Evolutionary conservation across 64 coral and sea anemone species (phyloP), one percentile per base, ranked within the genome.

Genomic region (Orbicella faveolata): DNA sequence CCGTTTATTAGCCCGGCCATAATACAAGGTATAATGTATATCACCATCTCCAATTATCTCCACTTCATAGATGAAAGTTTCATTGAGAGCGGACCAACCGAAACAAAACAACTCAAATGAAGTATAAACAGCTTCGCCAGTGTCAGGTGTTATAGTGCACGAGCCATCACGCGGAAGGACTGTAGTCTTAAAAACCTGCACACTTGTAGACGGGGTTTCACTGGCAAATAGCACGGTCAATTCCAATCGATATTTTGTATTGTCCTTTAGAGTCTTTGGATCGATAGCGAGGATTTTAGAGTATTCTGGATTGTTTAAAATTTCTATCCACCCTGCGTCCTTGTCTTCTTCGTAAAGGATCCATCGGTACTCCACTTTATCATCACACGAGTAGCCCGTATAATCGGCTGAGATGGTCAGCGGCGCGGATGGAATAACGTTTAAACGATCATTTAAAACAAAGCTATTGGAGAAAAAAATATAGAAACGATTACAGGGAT

Each of bases 381-480:
- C 53, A 34, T 36, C 54, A 33, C 79, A 63, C 12, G 55, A 81
- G 11, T 55, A 81, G 33, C 79, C 53, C 33, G 62, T 2, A 25
- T 81, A 81, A 34, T 63, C 79, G 59, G 79, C 79, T 18, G 53
- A 61, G 26, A 81, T 81, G 79, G 79, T 81, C 79, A 81, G 55
- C 25, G 30, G 13, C 2, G 54, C 79, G 5, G 79, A 81, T 16
- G 79, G 79, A 35, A 62, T 55, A 21, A 81, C 53, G 30, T 26
- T 81, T 36, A 34, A 81, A 0, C 79, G 79, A 14, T 81, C 79
- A 17, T 62, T 34, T 34, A 81, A 81, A 0, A 81, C 79, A 35
- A 81, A 81, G 2, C 79, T 81, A n/a, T 16, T 23, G 23, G 23
- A 20, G 1, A 20, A 21, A 67, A 30, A 30, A 20, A 67, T 21